Conservation (phyloP, 2,888 invertebrate genomes). For the Sthenelais limicola region DNA sequence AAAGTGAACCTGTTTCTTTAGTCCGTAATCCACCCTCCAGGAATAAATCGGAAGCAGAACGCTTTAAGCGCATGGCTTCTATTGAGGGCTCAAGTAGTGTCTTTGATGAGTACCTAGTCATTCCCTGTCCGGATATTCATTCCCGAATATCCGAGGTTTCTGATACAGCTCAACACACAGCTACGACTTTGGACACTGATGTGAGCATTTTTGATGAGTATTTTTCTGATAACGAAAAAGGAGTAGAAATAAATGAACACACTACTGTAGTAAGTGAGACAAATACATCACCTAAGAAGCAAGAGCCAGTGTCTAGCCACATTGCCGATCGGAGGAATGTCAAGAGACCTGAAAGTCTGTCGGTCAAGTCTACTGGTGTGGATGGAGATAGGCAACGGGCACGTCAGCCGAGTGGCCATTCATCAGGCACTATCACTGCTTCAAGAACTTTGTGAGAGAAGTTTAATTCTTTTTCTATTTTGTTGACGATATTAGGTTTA, state of each 20-base stretch:
- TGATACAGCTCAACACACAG: not conserved
- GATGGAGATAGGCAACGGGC: not conserved
- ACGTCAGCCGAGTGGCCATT: constrained; percentile 28
- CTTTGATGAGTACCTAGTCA: constrained; percentile 46
- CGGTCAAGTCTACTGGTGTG: not conserved
- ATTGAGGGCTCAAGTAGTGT: constrained; percentile 60
- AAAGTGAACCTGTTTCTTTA: not conserved
- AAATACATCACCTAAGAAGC: too few relatives aligned
- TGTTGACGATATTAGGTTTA: too few relatives aligned
- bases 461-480: not conserved
- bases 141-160: constrained; percentile 6
- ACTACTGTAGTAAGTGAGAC: too few relatives aligned
- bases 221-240: constrained; percentile 58
- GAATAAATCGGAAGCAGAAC: not conserved
- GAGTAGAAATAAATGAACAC: too few relatives aligned
- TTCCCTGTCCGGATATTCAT: constrained; percentile 35
- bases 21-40: not conserved
- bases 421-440: constrained; percentile 45
- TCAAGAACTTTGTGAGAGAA: constrained; percentile 50
- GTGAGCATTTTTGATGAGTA: constrained; percentile 65
- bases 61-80: constrained; percentile 48
- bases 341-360: constrained; percentile 2
- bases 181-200: not conserved
- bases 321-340: constrained; percentile 17
- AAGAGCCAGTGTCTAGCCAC: not conserved